Conservation (phyloP, 2,888 invertebrate genomes). For the Maniola hyperantus region DNA sequence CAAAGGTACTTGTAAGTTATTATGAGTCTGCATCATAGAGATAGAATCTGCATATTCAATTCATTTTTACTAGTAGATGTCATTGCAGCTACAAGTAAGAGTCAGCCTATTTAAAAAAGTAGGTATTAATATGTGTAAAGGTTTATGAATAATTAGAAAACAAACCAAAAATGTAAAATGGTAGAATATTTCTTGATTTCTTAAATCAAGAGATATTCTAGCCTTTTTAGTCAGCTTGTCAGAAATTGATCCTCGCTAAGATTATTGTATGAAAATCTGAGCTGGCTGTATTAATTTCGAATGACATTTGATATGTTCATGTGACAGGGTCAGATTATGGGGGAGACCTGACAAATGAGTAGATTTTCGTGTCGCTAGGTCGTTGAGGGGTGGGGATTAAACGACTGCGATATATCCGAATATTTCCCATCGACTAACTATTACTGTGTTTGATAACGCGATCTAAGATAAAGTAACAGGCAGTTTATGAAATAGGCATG, state of each 20-base stretch:
- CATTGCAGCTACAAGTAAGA: no score
- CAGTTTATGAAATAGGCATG: conserved; percentile 9
- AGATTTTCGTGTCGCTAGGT: conserved; percentile 64
- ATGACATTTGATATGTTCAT: conserved; percentile 78
- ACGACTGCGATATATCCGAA: conserved; percentile 52
- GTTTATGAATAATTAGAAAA: no score
- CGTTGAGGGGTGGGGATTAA: conserved; percentile 52
- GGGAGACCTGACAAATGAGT: conserved; percentile 74
- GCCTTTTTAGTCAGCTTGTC: conserved; percentile 10
- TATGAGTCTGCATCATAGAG: no score
- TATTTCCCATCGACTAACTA: conserved; percentile 32
- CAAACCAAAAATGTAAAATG: no score
- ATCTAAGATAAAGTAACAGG: conserved; percentile 21
- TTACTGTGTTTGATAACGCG: conserved; percentile 24
- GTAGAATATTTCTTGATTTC: no score
- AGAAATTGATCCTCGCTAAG: not conserved
- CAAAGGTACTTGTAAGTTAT: no score
- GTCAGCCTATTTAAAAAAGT: no score
- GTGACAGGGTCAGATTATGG: conserved; percentile 58
- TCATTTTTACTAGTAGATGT: no score
- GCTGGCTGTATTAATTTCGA: conserved; percentile 72
- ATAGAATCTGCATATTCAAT: no score
- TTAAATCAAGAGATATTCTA: not conserved
- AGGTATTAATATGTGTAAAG: no score
- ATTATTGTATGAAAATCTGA: conserved; percentile 35